Evolutionary conservation across 2,888 invertebrate species (phyloP).

Genomic region (Siphlonurus alternatus): DNA sequence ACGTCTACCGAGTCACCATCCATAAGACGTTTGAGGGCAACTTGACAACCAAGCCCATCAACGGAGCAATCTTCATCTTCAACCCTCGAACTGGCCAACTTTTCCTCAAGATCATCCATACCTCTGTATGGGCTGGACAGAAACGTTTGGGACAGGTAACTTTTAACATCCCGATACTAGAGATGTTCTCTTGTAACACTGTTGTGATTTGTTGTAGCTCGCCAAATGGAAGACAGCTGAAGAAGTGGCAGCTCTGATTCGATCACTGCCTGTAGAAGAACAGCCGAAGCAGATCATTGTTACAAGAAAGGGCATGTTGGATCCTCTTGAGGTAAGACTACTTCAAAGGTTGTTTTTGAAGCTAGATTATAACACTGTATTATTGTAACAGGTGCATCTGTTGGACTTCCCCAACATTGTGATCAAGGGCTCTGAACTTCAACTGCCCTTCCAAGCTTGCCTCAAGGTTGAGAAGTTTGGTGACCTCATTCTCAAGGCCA

Average conservation of each 20-base stretch:
- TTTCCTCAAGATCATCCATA: slow-evolving; percentile 99
- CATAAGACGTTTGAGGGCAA: slow-evolving; percentile 99
- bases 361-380: neutral
- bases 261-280: slow-evolving; percentile 97
- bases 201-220: slow-evolving; percentile 48
- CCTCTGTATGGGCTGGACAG: slow-evolving; percentile 99
- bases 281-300: slow-evolving; percentile 99
- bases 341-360: neutral
- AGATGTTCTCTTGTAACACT: too few species aligned
- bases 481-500: slow-evolving; percentile 95
- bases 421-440: slow-evolving; percentile 97
- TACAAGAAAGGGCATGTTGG: slow-evolving; percentile 99
- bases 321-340: slow-evolving; percentile 89
- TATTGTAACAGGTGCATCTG: slow-evolving; percentile 55
- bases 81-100: slow-evolving; percentile 98
- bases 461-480: slow-evolving; percentile 99
- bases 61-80: slow-evolving; percentile 99
- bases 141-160: slow-evolving; percentile 90
- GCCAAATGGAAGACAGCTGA: slow-evolving; percentile 99
- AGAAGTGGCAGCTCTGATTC: slow-evolving; percentile 97
- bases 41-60: slow-evolving; percentile 97
- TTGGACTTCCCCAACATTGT: slow-evolving; percentile 99
- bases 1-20: slow-evolving; percentile 97
- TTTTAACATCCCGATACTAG: too few species aligned
- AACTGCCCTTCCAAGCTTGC: slow-evolving; percentile 97